A percentile compares a stretch with the other conserved stretches of the same genome.
phyloP scores from a whole-genome alignment of 2,888 invertebrate genomes.

The Molanna angustata region DNA sequence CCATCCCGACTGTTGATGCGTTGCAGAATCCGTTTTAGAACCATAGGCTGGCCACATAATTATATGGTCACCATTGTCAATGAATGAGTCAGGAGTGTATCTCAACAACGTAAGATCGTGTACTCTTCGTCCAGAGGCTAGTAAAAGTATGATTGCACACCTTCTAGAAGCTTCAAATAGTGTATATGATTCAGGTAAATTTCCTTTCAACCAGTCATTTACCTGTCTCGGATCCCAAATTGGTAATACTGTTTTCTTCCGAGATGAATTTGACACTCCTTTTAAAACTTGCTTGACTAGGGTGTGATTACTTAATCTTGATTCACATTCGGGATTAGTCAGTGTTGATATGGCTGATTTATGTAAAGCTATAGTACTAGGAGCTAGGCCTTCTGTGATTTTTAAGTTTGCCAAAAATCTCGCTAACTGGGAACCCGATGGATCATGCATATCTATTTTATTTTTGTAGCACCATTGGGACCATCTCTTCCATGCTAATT shows the following conservation, averaged over 20 bases:
- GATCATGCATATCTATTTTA: neutral
- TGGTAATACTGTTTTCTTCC: neutral
- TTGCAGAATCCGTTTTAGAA: neutral
- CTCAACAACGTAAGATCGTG: neutral
- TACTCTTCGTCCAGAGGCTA: neutral
- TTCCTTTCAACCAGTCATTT: neutral
- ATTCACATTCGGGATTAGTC: neutral
- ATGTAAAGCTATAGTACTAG: slow-evolving; percentile 1
- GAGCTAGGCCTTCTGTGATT: neutral
- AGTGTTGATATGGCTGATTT: neutral
- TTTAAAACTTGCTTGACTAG: neutral
- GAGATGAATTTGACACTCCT: neutral
- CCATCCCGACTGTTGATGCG: slow-evolving; percentile 1
- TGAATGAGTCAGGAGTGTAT: neutral
- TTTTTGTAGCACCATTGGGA: neutral
- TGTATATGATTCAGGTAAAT: neutral
- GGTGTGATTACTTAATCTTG: slow-evolving; percentile 1
- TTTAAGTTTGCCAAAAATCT: slow-evolving; percentile 2
- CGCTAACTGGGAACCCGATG: neutral
- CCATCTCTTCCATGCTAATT: slow-evolving; percentile 1
- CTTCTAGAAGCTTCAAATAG: slow-evolving; percentile 1
- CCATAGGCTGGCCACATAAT: slow-evolving; percentile 2
- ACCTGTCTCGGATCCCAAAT: slow-evolving; percentile 3
- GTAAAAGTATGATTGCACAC: neutral
- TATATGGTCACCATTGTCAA: slow-evolving; percentile 1